Evolutionary conservation across 1,140 invertebrate species (phyloP).

Genomic region (Procambarus clarkii): DNA sequence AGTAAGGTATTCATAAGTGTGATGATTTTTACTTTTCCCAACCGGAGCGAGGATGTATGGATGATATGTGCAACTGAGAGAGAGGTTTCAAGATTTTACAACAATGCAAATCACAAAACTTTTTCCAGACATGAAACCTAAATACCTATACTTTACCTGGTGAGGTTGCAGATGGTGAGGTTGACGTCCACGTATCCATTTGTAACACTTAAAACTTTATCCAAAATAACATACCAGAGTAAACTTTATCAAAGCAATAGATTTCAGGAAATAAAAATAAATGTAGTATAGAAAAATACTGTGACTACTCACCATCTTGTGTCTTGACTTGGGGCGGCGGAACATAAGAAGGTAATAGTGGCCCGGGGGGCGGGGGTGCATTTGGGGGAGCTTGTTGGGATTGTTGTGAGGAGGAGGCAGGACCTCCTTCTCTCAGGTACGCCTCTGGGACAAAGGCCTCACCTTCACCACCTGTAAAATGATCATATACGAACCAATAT

Average conservation of each 20-base stretch:
- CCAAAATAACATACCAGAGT: not conserved
- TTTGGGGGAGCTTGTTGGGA: constrained; percentile 60
- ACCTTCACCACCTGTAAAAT: constrained; percentile 53
- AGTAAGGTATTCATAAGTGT: no score
- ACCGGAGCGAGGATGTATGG: no score
- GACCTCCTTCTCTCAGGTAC: constrained; percentile 67
- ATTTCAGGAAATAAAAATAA: not conserved
- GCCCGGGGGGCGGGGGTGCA: constrained; percentile 69
- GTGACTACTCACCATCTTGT: constrained; percentile 71
- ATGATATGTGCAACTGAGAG: no score
- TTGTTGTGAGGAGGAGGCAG: constrained; percentile 62
- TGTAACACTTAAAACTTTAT: not conserved
- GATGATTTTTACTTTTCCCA: no score
- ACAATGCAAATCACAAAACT: no score
- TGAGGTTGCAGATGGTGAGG: not conserved
- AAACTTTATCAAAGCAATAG: not conserved
- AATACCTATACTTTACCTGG: not conserved
- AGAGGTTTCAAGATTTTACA: no score
- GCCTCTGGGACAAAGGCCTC: constrained; percentile 71
- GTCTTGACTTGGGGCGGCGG: constrained; percentile 72
- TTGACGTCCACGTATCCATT: not conserved
- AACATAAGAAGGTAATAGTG: constrained; percentile 72
- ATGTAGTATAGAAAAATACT: not conserved
- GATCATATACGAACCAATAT: not conserved
- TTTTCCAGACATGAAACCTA: not conserved